Conservation (phyloP, 2,113 vertebrate genomes). For the Quiscalus mexicanus region DNA sequence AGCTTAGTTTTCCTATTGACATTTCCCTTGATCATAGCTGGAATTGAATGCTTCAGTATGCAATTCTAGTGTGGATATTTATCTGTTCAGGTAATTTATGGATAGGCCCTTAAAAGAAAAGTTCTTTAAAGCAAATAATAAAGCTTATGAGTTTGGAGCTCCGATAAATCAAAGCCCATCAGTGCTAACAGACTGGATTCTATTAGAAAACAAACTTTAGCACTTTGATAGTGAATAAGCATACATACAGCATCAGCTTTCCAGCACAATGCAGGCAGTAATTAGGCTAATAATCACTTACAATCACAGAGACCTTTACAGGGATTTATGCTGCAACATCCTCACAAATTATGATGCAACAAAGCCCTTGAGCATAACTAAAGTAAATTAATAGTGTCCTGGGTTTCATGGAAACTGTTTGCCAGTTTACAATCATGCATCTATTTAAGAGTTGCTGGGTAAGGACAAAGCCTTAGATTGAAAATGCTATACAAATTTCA, state of each 20-base stretch:
- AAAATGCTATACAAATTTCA: not conserved
- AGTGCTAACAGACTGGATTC: not conserved
- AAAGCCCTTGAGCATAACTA: conserved; percentile 20
- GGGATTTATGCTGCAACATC: not conserved
- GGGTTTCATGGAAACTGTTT: conserved; percentile 63
- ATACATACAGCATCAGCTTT: not conserved
- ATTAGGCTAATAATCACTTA: conserved; percentile 33
- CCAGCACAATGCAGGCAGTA: not conserved
- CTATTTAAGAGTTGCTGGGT: not conserved
- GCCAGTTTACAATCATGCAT: not conserved
- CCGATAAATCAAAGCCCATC: not conserved
- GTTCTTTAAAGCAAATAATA: not conserved
- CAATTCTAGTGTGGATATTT: not conserved
- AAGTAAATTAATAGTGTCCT: conserved; percentile 47
- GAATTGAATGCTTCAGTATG: not conserved
- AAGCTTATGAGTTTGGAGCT: not conserved
- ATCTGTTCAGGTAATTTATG: not conserved
- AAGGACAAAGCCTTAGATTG: not conserved
- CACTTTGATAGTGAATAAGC: not conserved
- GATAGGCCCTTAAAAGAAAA: not conserved
- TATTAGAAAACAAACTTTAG: not conserved
- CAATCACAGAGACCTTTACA: not conserved
- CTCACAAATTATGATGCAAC: conserved; percentile 29
- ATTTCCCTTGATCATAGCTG: not conserved
- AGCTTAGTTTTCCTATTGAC: not conserved